Percentiles rank a stretch among this genome's conserved stretches.
These are phyloP conservation scores for Rhynchonycteris naso DNA, from an alignment of 2,797 vertebrate species.

Conservation along the genomic window DNA sequence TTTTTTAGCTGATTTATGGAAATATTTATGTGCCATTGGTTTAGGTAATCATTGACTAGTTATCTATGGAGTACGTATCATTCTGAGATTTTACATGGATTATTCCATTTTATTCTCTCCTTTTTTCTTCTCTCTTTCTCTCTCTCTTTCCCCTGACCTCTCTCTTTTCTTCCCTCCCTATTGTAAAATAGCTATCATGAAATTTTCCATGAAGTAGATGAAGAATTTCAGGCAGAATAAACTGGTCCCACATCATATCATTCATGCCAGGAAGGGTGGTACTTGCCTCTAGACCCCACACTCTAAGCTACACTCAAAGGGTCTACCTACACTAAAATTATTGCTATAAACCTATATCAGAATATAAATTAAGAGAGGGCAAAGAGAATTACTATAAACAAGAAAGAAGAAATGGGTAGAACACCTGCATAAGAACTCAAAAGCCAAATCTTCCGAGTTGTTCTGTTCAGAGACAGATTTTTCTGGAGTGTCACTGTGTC, in stretches of 20 bases:
- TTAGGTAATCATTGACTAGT: neutral
- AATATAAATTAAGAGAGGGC: neutral
- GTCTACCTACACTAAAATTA: neutral
- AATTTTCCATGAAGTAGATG: neutral
- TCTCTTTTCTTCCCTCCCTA: neutral
- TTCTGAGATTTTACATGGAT: neutral
- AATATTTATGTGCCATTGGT: neutral
- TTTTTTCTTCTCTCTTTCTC: too few species aligned
- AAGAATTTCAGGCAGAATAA: neutral
- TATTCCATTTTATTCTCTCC: neutral
- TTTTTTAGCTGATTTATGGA: neutral
- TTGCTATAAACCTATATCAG: neutral
- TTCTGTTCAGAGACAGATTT: neutral
- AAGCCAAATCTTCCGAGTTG: neutral
- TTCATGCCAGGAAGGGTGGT: neutral
- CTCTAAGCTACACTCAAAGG: neutral
- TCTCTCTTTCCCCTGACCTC: too few species aligned
- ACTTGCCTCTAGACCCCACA: neutral
- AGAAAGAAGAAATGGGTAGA: neutral
- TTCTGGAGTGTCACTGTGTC: neutral
- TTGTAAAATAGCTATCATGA: neutral
- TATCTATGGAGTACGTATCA: neutral
- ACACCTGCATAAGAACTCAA: neutral
- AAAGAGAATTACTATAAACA: neutral
- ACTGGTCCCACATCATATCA: neutral